Percentiles rank a stretch among this genome's conserved stretches.
These are phyloP conservation scores for Hipposideros armiger DNA, from an alignment of 2,113 vertebrate genomes.

Conservation along the genomic window DNA sequence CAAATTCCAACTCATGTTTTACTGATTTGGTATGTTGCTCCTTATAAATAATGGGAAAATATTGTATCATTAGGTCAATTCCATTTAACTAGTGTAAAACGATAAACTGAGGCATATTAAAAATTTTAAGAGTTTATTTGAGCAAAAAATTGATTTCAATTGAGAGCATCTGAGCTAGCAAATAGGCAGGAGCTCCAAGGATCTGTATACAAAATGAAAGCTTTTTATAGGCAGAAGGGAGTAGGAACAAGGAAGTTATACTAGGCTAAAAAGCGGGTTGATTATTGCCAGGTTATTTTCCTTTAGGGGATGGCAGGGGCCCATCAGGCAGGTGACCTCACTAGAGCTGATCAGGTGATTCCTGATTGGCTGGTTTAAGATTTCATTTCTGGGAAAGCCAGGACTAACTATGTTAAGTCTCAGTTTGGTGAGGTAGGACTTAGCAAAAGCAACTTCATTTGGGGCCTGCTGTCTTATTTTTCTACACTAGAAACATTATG, in stretches of 20 bases:
- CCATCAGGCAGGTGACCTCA: too few relatives aligned
- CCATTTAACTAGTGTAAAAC: not conserved
- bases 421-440: not conserved
- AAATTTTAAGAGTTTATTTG: not conserved
- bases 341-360: too few relatives aligned
- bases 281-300: too few relatives aligned
- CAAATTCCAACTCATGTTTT: not conserved
- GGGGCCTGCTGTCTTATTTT: not conserved
- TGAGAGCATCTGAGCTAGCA: too few relatives aligned
- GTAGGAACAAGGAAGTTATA: too few relatives aligned
- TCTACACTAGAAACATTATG: not conserved
- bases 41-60: not conserved
- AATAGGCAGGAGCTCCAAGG: too few relatives aligned
- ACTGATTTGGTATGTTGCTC: not conserved
- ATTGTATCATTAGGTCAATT: not conserved
- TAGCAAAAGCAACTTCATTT: not conserved
- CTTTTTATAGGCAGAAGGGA: too few relatives aligned
- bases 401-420: not conserved
- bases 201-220: too few relatives aligned
- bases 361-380: too few relatives aligned
- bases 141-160: not conserved
- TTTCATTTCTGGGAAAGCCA: not conserved
- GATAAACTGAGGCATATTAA: not conserved
- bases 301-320: too few relatives aligned
- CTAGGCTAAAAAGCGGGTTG: too few relatives aligned